Evolutionary conservation across 2,797 vertebrate genomes (phyloP), one percentile per base, ranked within the genome.

Genomic region (Morelia viridis): DNA sequence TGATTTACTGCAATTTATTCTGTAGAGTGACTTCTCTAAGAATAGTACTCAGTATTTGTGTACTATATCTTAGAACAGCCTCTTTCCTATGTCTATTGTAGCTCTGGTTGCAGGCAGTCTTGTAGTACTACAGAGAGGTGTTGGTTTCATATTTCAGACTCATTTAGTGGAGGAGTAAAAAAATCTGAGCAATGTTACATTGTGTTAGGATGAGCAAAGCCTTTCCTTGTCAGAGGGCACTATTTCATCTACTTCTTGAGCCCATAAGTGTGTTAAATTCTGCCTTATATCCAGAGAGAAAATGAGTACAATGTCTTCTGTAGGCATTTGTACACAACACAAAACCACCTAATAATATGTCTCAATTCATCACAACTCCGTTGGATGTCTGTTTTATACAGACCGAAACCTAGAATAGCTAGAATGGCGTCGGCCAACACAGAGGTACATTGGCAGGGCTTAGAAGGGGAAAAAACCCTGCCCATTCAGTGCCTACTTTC

Each of bases 1-100:
- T 92, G 96, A 97, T 96, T 96, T 95, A 95, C 92, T 95, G 95
- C 96, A 92, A 92, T 95, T 92, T 95, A 96, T 95, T 96, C 96
- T 94, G 94, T n/a, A 53, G 93, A 94, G 94, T 95, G 89, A 5
- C 90, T 94, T 96, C 92, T 94, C 94, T 94, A 96, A 95, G 94
- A 96, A 93, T 96, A 97, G 85, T 92, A 93, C 94, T 95, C 95
- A 94, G 96, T 95, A 96, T 96, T 94, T 84, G 35, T 28, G 94
- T 95, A 31, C 46, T 24, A 57, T 41, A 12, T 41, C 50, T 24
- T 24, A 64, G 12, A 87, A n/a, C 5, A 31, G 5, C 15, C 5
- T 24, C 15, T 89, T 62, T 60, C 17, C 31, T 60, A 35, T 46
- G 31, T 24, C 15, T 19, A 15, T 28, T 3, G 3, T 35, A 57